Evolutionary conservation across 2,888 invertebrate species (phyloP).

Genomic region (Protodeltote pygarga): DNA sequence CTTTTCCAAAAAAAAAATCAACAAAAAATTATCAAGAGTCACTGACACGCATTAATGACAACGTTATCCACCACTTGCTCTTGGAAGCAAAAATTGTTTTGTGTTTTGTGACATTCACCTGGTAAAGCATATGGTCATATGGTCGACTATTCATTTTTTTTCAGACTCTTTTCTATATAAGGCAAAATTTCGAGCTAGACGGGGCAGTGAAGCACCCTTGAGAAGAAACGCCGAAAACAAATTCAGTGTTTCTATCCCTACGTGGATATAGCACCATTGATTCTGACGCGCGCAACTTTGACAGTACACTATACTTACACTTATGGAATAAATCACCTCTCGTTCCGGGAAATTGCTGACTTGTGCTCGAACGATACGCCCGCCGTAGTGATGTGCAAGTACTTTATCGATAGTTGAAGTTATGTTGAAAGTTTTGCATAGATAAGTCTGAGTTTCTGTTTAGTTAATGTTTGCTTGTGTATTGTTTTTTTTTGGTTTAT

Average conservation of each 20-base stretch:
- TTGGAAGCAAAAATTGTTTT: too few species aligned
- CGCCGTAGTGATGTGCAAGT: slow-evolving; percentile 43
- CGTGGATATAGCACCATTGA: slow-evolving; percentile 37
- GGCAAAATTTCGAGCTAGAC: too few species aligned
- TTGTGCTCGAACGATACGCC: slow-evolving; percentile 55
- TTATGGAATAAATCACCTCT: slow-evolving; percentile 75
- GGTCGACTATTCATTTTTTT: too few species aligned
- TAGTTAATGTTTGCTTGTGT: not conserved
- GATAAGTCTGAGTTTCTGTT: not conserved
- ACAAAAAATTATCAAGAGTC: too few species aligned
- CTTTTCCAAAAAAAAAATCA: too few species aligned
- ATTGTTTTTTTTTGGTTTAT: not conserved
- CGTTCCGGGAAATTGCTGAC: slow-evolving; percentile 74
- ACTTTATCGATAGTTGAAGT: slow-evolving; percentile 27
- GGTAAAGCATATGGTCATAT: too few species aligned
- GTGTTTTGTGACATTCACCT: too few species aligned
- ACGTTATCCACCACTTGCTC: too few species aligned
- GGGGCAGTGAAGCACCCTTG: not conserved
- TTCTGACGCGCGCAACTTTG: slow-evolving; percentile 50
- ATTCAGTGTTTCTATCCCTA: slow-evolving; percentile 2
- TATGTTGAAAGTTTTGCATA: slow-evolving; percentile 3
- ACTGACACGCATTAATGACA: too few species aligned
- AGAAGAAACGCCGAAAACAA: not conserved
- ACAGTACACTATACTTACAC: slow-evolving; percentile 61
- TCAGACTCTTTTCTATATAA: too few species aligned